Base-by-base conservation (phyloP, 2,797 vertebrate species). In the Sebastes minor region DNA sequence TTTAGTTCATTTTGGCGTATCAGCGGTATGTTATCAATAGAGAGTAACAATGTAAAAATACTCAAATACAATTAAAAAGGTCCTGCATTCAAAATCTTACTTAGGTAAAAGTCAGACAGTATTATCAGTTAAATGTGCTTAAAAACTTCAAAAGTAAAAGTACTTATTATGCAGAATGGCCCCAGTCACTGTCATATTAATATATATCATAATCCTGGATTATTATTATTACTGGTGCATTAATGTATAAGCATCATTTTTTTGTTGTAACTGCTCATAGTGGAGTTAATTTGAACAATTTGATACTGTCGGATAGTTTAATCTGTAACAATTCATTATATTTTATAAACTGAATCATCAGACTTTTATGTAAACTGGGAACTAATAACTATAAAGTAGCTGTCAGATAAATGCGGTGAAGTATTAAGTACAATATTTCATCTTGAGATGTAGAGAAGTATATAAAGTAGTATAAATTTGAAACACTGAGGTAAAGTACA, bases 171-270 rank as follows among this genome's bases (percentile, higher is more conserved):
- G 42, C 42, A 46, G 42, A 46, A 52, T n/a, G 23, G 30, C 30
- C 11, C 18, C 16, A 46, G 46, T 52, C 20, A 12, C 10, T 14
- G n/a, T 16, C 0, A 38, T 23, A 33, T 25, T 46, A 46, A 0
- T 0, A 46, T 8, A 46, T 46, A 46, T 0, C 0, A 57, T 57
- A 57, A 25, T 25, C 22, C 23, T 60, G 27, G 25, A 52, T 52
- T 52, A 22, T 33, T 52, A 22, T 33, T 62, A 59, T 59, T 30
- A 30, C 27, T 30, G 27, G 14, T 30, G 14, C 16, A 28, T 30
- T 60, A 60, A 30, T 18, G 42, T 46, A 0, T 46, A 46, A 46
- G 16, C 42, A 46, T 18, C 0, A 46, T 46, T 46, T 20, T 46
- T 0, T 18, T 46, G 42, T 8, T 46, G 42, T 46, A 20, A 20